Percentiles rank a stretch among this genome's conserved stretches.
Evolutionary conservation across 2,888 invertebrate species (phyloP).

Genomic region (Odontomyia ornata): DNA sequence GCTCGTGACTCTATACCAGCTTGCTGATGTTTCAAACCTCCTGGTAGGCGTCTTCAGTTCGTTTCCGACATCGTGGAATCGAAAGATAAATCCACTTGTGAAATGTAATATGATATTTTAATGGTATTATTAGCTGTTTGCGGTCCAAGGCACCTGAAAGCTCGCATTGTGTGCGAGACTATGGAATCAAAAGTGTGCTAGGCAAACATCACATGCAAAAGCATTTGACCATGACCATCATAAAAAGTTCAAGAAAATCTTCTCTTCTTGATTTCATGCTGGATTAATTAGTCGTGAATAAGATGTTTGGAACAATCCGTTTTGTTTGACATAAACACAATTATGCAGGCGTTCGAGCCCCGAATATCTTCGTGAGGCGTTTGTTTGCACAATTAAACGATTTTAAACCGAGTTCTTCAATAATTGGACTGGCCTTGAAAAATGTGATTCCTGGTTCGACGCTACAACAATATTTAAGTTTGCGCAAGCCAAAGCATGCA

Average conservation of each 20-base stretch:
- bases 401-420: not conserved
- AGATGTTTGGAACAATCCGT: not conserved
- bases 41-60: not conserved
- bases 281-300: constrained; percentile 12
- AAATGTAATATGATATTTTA: not conserved
- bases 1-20: too few species aligned
- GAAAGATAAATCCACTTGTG: not conserved
- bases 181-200: not conserved
- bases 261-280: not conserved
- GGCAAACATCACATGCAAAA: constrained; percentile 3
- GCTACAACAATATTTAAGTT: not conserved
- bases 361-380: not conserved
- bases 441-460: not conserved
- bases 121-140: not conserved
- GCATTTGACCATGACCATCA: constrained; percentile 27
- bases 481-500: not conserved
- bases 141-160: not conserved
- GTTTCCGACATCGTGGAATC: not conserved
- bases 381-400: not conserved
- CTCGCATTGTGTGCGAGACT: not conserved
- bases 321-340: not conserved
- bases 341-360: not conserved
- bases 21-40: too few species aligned
- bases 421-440: not conserved
- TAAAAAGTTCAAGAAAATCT: constrained; percentile 27